Evolutionary conservation across 2,113 vertebrate genomes (phyloP).

Genomic region (Pterocles gutturalis): DNA sequence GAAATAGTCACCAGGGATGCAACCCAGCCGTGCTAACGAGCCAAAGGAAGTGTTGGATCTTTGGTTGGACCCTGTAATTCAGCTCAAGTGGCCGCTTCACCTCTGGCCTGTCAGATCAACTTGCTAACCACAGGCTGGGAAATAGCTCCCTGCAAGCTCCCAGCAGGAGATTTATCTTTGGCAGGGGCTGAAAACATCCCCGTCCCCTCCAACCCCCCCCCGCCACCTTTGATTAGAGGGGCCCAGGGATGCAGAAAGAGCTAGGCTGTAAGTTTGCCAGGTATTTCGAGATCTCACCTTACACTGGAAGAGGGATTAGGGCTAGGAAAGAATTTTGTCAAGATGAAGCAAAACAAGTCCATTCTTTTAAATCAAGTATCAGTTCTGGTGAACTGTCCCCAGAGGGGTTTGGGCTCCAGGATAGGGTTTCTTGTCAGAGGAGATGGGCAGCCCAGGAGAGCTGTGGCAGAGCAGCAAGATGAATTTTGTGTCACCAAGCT

Average conservation of each 20-base stretch:
- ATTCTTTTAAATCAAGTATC: slow-evolving; percentile 35
- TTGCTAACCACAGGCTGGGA: slow-evolving; percentile 55
- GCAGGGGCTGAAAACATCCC: background rate
- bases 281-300: slow-evolving; percentile 62
- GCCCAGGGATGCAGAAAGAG: slow-evolving; percentile 6
- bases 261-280: background rate
- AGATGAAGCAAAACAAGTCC: slow-evolving; percentile 57
- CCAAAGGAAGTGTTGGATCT: slow-evolving; percentile 43
- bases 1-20: slow-evolving; percentile 35
- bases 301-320: slow-evolving; percentile 53
- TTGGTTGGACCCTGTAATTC: slow-evolving; percentile 45
- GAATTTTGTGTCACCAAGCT: background rate
- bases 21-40: slow-evolving; percentile 13
- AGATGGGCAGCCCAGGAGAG: background rate
- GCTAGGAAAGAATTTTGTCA: slow-evolving; percentile 61
- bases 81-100: slow-evolving; percentile 50
- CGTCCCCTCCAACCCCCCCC: background rate
- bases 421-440: slow-evolving; percentile 17
- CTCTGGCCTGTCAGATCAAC: slow-evolving; percentile 49
- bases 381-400: slow-evolving; percentile 17
- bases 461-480: background rate
- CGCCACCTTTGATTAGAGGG: slow-evolving; percentile 1
- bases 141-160: slow-evolving; percentile 38
- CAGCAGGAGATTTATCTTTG: slow-evolving; percentile 14
- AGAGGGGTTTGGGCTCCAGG: slow-evolving; percentile 24